Conservation (phyloP, 2,888 invertebrate genomes). For the Brachyptera risi region DNA sequence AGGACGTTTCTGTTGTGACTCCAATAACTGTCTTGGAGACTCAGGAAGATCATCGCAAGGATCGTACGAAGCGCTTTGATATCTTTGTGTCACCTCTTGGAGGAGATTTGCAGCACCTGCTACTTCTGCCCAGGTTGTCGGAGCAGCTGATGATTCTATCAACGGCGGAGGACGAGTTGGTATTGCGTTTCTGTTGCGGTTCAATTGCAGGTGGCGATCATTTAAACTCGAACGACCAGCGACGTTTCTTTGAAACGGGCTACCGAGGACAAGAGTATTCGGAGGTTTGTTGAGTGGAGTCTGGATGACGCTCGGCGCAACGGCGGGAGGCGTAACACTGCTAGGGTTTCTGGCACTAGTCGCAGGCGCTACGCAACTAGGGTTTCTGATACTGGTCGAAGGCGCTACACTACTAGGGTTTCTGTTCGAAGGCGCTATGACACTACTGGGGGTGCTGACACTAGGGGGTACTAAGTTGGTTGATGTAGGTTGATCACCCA, state of each 20-base stretch:
- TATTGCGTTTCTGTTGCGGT: slow-evolving; percentile 14
- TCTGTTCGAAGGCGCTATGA: background rate
- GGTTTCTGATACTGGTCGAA: too few relatives aligned
- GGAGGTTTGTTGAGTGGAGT: slow-evolving; percentile 21
- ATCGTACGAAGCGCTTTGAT: background rate
- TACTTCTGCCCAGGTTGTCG: slow-evolving; percentile 16
- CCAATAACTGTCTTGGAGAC: too few relatives aligned
- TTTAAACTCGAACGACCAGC: slow-evolving; percentile 41
- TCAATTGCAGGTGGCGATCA: slow-evolving; percentile 28
- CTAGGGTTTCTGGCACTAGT: background rate
- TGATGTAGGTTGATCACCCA: slow-evolving; percentile 24
- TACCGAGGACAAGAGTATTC: slow-evolving; percentile 37
- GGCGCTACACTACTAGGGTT: too few relatives aligned
- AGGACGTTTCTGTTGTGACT: background rate
- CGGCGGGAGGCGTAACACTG: background rate
- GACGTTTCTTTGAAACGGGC: slow-evolving; percentile 45
- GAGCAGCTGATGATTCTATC: background rate
- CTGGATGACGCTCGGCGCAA: background rate
- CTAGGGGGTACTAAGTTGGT: slow-evolving; percentile 12
- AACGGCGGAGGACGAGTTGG: background rate
- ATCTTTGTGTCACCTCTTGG: background rate
- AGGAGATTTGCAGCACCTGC: background rate
- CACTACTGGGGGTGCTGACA: background rate
- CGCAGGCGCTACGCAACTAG: too few relatives aligned
- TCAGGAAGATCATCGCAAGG: background rate